Conservation (phyloP, 2,888 invertebrate genomes). For the Pheosia tremula region DNA sequence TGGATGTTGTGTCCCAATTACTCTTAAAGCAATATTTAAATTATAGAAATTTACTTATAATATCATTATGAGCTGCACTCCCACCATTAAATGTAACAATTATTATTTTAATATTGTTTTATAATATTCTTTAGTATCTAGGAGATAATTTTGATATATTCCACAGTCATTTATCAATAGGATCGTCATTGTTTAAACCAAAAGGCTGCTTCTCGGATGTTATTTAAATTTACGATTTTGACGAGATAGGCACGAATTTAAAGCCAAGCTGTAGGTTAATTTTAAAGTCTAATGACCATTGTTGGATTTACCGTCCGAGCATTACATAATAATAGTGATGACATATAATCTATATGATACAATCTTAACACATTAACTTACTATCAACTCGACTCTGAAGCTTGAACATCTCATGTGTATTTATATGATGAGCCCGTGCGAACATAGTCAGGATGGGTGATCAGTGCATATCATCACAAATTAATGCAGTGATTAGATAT, state of each 20-base stretch:
- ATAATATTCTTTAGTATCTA: constrained; percentile 74
- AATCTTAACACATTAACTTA: constrained; percentile 70
- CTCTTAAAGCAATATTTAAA: constrained; percentile 78
- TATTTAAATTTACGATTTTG: constrained; percentile 75
- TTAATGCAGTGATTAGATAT: constrained; percentile 83
- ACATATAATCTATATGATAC: constrained; percentile 71
- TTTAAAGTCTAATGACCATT: constrained; percentile 76
- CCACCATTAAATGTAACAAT: constrained; percentile 77
- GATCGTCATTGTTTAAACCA: constrained; percentile 74
- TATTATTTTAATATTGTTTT: constrained; percentile 79
- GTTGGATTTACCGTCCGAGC: constrained; percentile 83
- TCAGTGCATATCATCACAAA: constrained; percentile 85
- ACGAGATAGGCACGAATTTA: constrained; percentile 82
- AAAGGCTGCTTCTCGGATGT: constrained; percentile 83
- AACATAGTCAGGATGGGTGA: constrained; percentile 75
- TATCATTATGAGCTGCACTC: constrained; percentile 68
- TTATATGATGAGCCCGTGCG: constrained; percentile 64
- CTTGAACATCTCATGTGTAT: constrained; percentile 64
- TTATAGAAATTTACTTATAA: constrained; percentile 65
- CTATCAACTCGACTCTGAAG: constrained; percentile 65
- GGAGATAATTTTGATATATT: constrained; percentile 73
- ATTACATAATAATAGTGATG: constrained; percentile 79
- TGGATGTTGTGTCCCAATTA: constrained; percentile 61
- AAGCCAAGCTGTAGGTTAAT: constrained; percentile 82
- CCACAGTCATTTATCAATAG: constrained; percentile 81